Conservation (phyloP, 1,140 invertebrate genomes). For the Rhizoglyphus robini region DNA sequence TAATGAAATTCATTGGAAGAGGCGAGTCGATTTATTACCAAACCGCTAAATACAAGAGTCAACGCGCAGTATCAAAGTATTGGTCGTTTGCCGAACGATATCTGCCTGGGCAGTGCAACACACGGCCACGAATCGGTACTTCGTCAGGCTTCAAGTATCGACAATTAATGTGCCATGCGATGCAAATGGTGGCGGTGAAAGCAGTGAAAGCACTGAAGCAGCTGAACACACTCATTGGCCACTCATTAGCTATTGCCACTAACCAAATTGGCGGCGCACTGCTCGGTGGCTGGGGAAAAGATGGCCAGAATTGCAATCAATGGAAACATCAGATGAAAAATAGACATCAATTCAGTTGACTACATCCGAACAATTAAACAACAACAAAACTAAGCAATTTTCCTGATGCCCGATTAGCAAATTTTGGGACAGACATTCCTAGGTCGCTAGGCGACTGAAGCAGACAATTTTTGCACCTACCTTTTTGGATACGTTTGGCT, state of each 20-base stretch:
- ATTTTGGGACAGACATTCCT: conserved; percentile 5
- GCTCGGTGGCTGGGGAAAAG: no score
- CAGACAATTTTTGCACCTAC: no score
- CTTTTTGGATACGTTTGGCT: no score
- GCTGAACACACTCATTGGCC: background rate
- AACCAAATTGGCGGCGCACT: no score
- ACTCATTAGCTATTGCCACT: background rate
- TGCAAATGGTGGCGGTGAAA: background rate
- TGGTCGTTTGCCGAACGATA: background rate
- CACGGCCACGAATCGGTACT: background rate
- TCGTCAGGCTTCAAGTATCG: background rate
- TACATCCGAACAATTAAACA: conserved; percentile 9
- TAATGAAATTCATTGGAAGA: background rate
- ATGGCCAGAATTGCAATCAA: no score
- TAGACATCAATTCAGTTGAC: background rate
- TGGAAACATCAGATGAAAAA: background rate
- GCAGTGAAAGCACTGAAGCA: background rate
- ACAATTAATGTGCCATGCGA: conserved; percentile 9
- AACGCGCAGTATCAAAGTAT: background rate
- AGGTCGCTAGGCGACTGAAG: no score
- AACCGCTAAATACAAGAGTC: background rate
- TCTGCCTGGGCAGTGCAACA: background rate
- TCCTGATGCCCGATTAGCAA: background rate
- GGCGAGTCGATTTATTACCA: conserved; percentile 1
- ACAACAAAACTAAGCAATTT: background rate